phyloP scores from a whole-genome alignment of 2,797 vertebrate genomes.

The Lateolabrax maculatus region DNA sequence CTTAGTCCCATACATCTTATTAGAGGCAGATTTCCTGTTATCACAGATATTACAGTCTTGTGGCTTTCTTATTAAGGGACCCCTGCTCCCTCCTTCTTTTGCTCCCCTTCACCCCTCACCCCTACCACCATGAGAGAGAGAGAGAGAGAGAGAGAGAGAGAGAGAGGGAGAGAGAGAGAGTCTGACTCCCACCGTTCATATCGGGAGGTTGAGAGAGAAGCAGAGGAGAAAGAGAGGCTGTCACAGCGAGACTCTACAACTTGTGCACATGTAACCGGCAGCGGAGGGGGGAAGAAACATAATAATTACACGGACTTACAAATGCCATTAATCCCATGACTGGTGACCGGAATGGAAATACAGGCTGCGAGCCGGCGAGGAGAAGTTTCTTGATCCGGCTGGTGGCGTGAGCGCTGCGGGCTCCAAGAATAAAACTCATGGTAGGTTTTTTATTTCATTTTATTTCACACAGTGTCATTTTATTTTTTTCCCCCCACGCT shows the following conservation, averaged over 20 bases:
- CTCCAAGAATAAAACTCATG: conserved; percentile 62
- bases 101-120: conserved; percentile 46
- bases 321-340: conserved; percentile 44
- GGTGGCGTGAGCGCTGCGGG: conserved; percentile 58
- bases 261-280: conserved; percentile 53
- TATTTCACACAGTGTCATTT: not conserved
- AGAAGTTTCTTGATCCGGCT: conserved; percentile 61
- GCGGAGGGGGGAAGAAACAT: not conserved
- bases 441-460: no score
- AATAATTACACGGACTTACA: conserved; percentile 47
- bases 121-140: conserved; percentile 21
- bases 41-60: not conserved
- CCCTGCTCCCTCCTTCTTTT: conserved; percentile 18
- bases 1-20: not conserved
- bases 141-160: conserved; percentile 25
- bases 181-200: conserved; percentile 67
- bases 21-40: not conserved
- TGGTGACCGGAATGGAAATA: conserved; percentile 59
- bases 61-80: not conserved
- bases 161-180: conserved; percentile 45
- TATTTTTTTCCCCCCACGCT: no score
- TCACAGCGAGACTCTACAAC: conserved; percentile 51
- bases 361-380: conserved; percentile 27
- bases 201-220: conserved; percentile 31
- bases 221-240: conserved; percentile 43